phyloP scores from a whole-genome alignment of 2,113 vertebrate species.

The Serilophus lunatus region DNA sequence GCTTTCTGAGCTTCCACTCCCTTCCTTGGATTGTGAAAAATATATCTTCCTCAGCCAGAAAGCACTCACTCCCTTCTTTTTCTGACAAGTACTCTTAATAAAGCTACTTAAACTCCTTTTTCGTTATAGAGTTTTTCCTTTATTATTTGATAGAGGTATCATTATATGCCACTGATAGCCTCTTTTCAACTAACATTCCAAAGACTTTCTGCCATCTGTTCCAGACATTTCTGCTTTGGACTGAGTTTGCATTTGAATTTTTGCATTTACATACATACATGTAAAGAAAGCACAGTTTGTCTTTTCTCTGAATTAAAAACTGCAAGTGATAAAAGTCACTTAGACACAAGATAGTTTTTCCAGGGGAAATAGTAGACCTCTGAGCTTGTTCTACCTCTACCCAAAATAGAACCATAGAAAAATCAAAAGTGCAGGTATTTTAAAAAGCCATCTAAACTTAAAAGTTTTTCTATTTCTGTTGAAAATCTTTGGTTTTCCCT shows the following conservation, averaged over 20 bases:
- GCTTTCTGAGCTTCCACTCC: background rate
- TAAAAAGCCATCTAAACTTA: background rate
- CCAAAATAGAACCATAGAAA: background rate
- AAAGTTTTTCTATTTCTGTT: background rate
- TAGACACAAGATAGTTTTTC: background rate
- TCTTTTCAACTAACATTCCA: background rate
- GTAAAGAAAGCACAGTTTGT: background rate
- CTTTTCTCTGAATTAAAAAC: background rate
- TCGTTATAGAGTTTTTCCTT: background rate
- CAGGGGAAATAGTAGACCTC: background rate
- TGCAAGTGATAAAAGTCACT: background rate
- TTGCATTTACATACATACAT: background rate
- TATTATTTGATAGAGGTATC: background rate
- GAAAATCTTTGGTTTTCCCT: background rate
- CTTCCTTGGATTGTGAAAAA: background rate
- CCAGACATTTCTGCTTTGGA: background rate
- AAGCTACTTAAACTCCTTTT: background rate
- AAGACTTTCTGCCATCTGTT: slow-evolving; percentile 39
- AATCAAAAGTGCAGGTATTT: background rate
- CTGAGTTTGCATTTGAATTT: background rate
- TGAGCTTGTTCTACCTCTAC: background rate
- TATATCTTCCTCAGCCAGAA: background rate
- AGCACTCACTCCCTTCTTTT: background rate
- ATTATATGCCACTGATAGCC: background rate
- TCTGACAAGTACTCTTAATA: background rate